Evolutionary conservation across 2,797 vertebrate species (phyloP).

Genomic region (Hydrolagus colliei): DNA sequence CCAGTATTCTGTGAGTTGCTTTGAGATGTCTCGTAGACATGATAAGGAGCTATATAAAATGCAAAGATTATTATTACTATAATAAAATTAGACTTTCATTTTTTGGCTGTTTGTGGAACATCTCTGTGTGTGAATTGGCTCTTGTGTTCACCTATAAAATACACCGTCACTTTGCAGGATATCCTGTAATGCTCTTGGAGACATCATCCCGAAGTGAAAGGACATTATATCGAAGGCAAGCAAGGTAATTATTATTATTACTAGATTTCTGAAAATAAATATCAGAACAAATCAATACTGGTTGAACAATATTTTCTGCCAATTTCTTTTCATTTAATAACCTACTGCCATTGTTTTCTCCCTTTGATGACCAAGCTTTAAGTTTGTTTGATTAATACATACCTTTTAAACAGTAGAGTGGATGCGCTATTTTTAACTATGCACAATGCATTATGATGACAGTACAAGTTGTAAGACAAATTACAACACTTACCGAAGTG

Average conservation of each 20-base stretch:
- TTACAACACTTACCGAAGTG: neutral
- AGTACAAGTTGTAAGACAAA: constrained; percentile 8
- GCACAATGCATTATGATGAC: constrained; percentile 14
- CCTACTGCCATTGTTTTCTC: neutral
- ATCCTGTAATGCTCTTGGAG: no score
- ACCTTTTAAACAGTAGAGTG: constrained; percentile 4
- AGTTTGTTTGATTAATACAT: constrained; percentile 18
- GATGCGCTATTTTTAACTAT: neutral
- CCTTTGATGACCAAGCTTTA: neutral
- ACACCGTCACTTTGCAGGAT: no score
- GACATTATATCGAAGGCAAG: neutral
- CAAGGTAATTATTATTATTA: neutral
- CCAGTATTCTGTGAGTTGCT: no score
- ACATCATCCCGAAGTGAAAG: neutral
- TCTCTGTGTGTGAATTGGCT: no score
- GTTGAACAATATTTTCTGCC: neutral
- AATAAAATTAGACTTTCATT: no score
- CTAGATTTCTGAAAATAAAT: neutral
- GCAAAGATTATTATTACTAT: no score
- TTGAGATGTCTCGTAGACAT: no score
- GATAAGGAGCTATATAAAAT: no score
- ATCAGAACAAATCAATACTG: constrained; percentile 1
- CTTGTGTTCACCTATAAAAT: no score
- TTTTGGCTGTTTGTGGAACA: no score
- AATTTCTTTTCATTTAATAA: neutral